Evolutionary conservation across 2,113 vertebrate genomes (phyloP), one percentile per base, ranked within the genome.

Genomic region (Oplegnathus fasciatus): DNA sequence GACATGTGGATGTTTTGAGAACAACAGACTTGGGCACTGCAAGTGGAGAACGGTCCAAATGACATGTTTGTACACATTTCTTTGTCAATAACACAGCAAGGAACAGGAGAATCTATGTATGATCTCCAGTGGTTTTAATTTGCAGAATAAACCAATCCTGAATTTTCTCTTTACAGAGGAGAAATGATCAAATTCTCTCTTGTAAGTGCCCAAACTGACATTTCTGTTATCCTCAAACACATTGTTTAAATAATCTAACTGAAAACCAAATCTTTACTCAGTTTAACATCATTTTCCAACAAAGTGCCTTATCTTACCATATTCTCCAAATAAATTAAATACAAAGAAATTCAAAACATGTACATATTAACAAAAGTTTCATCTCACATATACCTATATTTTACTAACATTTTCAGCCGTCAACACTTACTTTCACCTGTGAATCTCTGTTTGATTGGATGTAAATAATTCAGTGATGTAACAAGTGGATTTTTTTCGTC

Each of bases 251-350:
- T 70, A 84, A 26, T n/a, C 26, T 40, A 54, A 81, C 61, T 82
- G 75, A 86, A 75, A 88, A 84, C 4, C 18, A 79, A 71, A 86
- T 24, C 18, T 28, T 14, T 26, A 72, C 9, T 74, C 44, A 9
- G 10, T 55, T 84, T 74, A 84, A 79, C 75, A 87, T 86, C 70
- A 57, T 80, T 91, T 92, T 88, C 67, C 57, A 91, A 92, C 91
- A 94, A 95, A 95, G 94, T 95, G 93, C 92, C 87, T 86, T 44
- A 82, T 92, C 78, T 90, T 68, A 85, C 90, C 78, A 88, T 87
- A 89, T 90, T 87, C 84, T 85, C 44, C 50, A 94, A 95, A 95
- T 95, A 95, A 95, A 95, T 94, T 94, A 95, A 93, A 90, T 65
- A 86, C 61, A 90, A 90, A 68, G 79, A 81, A 91, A 91, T 83